Evolutionary conservation across 2,113 vertebrate species (phyloP), one percentile per base, ranked within the genome.

Genomic region (Rhipidura dahli): DNA sequence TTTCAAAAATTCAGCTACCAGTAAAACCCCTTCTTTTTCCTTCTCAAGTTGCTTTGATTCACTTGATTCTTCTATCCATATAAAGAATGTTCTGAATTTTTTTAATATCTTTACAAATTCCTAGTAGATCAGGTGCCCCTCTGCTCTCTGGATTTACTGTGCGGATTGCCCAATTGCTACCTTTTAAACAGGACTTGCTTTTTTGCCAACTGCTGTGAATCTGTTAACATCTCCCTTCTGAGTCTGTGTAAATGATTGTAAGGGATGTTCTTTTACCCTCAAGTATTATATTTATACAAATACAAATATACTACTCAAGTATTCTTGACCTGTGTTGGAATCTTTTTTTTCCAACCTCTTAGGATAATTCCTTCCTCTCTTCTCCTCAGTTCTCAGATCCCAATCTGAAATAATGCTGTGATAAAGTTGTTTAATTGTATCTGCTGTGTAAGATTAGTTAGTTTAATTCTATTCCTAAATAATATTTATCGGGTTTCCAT

Each of bases 21-120:
- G 11, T 27, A 65, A 51, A 37, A 7, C 1, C 7, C 1, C 1
- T 2, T 11, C 27, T 56, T 50, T 56, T 47, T 13, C 11, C 15
- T 50, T 50, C 22, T 90, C 24, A 83, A 65, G 2, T 54, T 15
- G 18, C 17, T 71, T 80, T 53, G 7, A 30, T 7, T 53, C 24
- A 18, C 4, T n/a, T 61, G 47, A 57, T 42, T 71, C 3, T 76
- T 82, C 28, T 51, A 3, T 31, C 26, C 9, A 1, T n/a, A 17
- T 33, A 27, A 71, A 13, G n/a, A n/a, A 9, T n/a, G 6, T 65
- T 73, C 33, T 54, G 33, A 33, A 54, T 53, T 54, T 11, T 49
- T 28, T 28, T 6, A 7, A 42, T 47, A 42, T 18, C 23, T 28
- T 59, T 31, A 28, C 8, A 35, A 2, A 26, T 35, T 91, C 17